Evolutionary conservation across 2,113 vertebrate genomes (phyloP).

Genomic region (Xenotilapia flavipinnis): DNA sequence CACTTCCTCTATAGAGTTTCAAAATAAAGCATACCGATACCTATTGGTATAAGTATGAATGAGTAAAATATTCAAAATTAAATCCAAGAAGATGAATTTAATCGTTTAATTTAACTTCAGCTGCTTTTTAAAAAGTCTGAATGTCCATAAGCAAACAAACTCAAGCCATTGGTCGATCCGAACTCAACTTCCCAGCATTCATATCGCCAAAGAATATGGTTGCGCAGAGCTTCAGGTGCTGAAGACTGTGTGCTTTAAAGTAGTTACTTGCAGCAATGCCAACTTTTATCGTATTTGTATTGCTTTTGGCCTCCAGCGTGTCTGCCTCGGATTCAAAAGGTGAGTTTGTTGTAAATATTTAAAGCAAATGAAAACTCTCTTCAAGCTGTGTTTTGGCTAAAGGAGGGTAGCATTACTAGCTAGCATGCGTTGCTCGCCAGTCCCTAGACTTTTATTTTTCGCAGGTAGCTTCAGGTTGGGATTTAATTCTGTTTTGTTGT

Average conservation of each 20-base stretch:
- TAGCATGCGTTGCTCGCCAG: not conserved
- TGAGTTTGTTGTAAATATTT: not conserved
- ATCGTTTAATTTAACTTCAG: not conserved
- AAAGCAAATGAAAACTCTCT: not conserved
- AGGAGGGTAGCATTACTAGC: not conserved
- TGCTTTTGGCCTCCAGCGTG: not conserved
- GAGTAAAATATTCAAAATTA: not conserved
- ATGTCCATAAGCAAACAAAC: not conserved
- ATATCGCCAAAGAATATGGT: constrained; percentile 45
- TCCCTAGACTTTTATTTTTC: not conserved
- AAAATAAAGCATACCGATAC: not conserved
- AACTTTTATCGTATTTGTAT: not conserved
- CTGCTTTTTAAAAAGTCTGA: not conserved
- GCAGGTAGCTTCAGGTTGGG: not conserved
- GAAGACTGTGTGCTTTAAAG: not conserved
- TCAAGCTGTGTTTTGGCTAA: not conserved
- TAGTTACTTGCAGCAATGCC: not conserved
- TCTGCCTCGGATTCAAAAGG: constrained; percentile 14
- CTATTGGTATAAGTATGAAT: not conserved
- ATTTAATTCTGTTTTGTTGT: not conserved
- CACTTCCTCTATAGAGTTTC: not conserved
- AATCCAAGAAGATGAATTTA: not conserved
- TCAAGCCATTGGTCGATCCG: not conserved
- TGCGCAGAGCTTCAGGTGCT: not conserved
- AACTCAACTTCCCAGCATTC: constrained; percentile 58